Conservation (phyloP, 1,140 invertebrate genomes). For the Telenomus remus region DNA sequence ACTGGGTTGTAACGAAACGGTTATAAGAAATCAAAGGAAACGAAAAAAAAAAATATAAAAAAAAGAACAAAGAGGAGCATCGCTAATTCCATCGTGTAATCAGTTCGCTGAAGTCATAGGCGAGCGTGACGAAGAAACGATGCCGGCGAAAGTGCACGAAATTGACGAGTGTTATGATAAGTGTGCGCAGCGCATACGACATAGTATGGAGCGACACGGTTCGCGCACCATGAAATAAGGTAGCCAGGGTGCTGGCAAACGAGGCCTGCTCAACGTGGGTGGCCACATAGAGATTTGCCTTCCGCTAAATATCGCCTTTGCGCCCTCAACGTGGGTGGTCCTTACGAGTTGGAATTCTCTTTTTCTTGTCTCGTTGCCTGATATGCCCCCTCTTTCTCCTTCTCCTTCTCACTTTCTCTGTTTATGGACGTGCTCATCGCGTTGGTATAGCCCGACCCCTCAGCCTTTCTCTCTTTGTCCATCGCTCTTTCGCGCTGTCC, state of each 20-base stretch:
- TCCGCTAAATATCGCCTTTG: conserved; percentile 75
- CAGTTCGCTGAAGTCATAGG: too few relatives aligned
- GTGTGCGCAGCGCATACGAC: conserved; percentile 25
- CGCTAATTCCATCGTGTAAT: too few relatives aligned
- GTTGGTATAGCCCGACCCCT: conserved; percentile 19
- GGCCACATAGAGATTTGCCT: conserved; percentile 73
- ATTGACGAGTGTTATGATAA: too few relatives aligned
- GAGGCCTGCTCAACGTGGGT: conserved; percentile 68
- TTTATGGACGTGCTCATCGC: conserved; percentile 28
- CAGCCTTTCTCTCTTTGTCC: conserved; percentile 21
- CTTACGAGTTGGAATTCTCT: conserved; percentile 57
- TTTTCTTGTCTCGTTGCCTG: conserved; percentile 52
- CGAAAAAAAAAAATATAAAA: too few relatives aligned
- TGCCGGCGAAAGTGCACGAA: too few relatives aligned
- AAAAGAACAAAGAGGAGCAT: too few relatives aligned
- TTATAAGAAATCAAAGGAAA: not conserved
- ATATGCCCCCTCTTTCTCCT: conserved; percentile 49
- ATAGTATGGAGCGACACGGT: conserved; percentile 39
- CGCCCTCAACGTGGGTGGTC: conserved; percentile 74
- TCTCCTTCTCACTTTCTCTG: conserved; percentile 50
- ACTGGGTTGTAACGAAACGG: not conserved
- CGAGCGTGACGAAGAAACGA: too few relatives aligned
- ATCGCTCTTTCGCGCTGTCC: conserved; percentile 8
- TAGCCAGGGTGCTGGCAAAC: conserved; percentile 62
- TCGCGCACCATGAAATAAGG: conserved; percentile 68